phyloP scores from a whole-genome alignment of 2,888 invertebrate genomes.

The Andrena marginata region DNA sequence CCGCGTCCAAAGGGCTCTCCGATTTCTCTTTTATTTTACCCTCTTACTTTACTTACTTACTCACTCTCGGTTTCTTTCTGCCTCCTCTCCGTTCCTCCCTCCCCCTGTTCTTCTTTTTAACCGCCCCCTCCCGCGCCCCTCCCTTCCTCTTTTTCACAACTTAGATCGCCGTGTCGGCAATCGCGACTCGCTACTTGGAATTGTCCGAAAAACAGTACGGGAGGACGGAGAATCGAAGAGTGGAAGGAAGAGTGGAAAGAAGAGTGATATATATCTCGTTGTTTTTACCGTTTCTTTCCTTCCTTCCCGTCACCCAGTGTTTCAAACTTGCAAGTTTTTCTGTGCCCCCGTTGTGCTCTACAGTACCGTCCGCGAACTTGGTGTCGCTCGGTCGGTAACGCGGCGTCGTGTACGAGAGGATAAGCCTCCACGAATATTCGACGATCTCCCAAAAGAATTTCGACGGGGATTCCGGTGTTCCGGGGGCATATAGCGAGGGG shows the following conservation, averaged over 20 bases:
- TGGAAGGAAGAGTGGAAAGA: neutral
- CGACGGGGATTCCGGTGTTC: neutral
- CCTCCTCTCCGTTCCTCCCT: constrained; percentile 41
- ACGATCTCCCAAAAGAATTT: neutral
- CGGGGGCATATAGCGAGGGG: neutral
- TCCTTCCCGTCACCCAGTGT: neutral
- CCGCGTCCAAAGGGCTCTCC: constrained; percentile 57
- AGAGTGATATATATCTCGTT: constrained; percentile 36
- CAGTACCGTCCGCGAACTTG: constrained; percentile 2
- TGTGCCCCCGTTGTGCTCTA: neutral
- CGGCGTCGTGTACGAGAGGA: neutral
- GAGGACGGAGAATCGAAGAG: neutral
- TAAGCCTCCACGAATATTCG: neutral
- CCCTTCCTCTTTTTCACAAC: constrained; percentile 47
- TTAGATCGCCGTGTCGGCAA: constrained; percentile 50
- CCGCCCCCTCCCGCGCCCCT: constrained; percentile 39
- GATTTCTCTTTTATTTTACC: constrained; percentile 54
- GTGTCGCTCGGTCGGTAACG: constrained; percentile 38
- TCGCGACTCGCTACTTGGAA: constrained; percentile 49
- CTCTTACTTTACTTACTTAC: constrained; percentile 64
- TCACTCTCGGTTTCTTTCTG: constrained; percentile 59
- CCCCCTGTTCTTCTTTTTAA: constrained; percentile 31
- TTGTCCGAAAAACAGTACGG: constrained; percentile 47
- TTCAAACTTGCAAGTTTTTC: constrained; percentile 24
- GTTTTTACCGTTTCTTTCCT: constrained; percentile 6